Evolutionary conservation across 2,113 vertebrate genomes (phyloP).

Genomic region (Isichthys henryi): DNA sequence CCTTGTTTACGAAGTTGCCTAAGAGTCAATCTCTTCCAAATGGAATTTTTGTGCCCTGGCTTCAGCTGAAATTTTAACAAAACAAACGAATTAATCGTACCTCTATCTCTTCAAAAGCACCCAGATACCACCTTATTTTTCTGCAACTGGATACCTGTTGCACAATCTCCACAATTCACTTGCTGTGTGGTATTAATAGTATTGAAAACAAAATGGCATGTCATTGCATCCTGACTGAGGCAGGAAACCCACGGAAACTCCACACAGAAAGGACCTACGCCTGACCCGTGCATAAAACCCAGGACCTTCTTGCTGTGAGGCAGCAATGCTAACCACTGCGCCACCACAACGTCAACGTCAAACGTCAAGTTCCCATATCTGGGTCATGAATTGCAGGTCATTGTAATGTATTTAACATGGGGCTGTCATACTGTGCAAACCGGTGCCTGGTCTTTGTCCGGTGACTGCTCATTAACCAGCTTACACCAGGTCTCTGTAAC

Average conservation of each 20-base stretch:
- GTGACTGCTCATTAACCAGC: neutral
- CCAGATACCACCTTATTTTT: neutral
- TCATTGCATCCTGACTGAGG: neutral
- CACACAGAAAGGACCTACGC: too few species aligned
- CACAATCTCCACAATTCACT: neutral
- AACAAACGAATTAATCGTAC: neutral
- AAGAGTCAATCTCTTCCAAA: neutral
- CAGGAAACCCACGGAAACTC: too few species aligned
- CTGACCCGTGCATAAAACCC: too few species aligned
- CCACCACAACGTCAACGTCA: too few species aligned
- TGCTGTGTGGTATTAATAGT: neutral
- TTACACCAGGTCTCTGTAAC: neutral
- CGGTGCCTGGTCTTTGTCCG: neutral
- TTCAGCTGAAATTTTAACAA: neutral
- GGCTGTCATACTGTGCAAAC: neutral
- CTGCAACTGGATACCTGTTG: neutral
- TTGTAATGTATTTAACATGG: neutral
- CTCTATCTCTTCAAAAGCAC: neutral
- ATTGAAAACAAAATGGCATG: neutral
- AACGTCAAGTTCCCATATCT: neutral
- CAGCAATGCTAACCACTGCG: too few species aligned
- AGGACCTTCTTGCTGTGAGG: too few species aligned
- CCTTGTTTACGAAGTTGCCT: constrained; percentile 29
- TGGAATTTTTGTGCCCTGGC: neutral
- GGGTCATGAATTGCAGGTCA: neutral